phyloP scores from a whole-genome alignment of 2,797 vertebrate species.

The Crypturellus tataupa region DNA sequence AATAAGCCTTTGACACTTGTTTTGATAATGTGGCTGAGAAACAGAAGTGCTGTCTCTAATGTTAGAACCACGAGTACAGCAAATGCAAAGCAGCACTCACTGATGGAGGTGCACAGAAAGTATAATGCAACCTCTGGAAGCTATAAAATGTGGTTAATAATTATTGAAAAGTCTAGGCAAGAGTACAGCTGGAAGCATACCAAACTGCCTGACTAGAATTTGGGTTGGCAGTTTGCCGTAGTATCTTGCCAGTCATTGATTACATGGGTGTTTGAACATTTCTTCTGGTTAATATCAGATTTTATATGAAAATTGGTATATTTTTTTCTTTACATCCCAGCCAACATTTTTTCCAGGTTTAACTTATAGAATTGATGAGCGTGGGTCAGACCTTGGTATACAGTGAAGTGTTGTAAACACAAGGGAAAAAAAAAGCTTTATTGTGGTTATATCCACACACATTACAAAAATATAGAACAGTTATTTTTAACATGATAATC shows the following conservation, averaged over 20 bases:
- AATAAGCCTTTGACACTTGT: constrained; percentile 11
- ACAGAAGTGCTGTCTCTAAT: constrained; percentile 37
- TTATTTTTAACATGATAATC: not conserved
- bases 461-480: not conserved
- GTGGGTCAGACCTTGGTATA: not conserved
- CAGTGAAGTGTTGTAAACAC: not conserved
- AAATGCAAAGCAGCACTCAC: not conserved
- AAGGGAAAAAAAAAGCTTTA: not conserved
- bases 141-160: constrained; percentile 41
- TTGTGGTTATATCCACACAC: not conserved
- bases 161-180: constrained; percentile 36
- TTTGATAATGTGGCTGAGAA: constrained; percentile 41
- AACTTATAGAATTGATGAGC: not conserved
- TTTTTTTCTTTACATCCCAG: constrained; percentile 22
- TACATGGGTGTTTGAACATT: not conserved
- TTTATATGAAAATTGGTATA: constrained; percentile 6
- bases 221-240: constrained; percentile 49
- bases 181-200: not conserved
- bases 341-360: constrained; percentile 8
- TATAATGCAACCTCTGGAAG: constrained; percentile 55
- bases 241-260: constrained; percentile 58
- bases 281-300: constrained; percentile 37
- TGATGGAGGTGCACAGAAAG: not conserved
- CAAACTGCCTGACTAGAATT: constrained; percentile 58
- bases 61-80: constrained; percentile 23